Conservation (phyloP, 2,888 invertebrate genomes). For the Aromia moschata region DNA sequence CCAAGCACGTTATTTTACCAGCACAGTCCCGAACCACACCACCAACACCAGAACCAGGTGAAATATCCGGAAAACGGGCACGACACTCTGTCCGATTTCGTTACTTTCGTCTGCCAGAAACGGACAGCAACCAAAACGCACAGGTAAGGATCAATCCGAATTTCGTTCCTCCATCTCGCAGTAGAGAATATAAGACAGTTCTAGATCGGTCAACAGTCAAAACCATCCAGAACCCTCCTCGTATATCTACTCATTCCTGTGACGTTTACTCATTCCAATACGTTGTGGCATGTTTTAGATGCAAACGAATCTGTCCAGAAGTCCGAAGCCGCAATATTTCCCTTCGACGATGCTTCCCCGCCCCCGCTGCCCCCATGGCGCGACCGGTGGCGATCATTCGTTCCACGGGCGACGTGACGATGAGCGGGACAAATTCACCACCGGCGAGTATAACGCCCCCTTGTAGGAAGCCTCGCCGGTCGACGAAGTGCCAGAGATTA, state of each 20-base stretch:
- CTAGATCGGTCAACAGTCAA: too few species aligned
- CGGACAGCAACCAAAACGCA: constrained; percentile 78
- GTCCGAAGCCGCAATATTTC: constrained; percentile 85
- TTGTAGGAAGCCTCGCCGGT: constrained; percentile 60
- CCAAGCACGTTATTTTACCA: constrained; percentile 67
- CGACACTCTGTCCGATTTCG: constrained; percentile 94
- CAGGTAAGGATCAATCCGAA: too few species aligned
- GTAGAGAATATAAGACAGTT: too few species aligned
- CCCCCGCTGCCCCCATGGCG: constrained; percentile 93
- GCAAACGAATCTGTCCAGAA: constrained; percentile 69
- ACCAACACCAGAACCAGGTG: constrained; percentile 63
- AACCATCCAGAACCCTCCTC: too few species aligned
- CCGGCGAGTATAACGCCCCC: constrained; percentile 71
- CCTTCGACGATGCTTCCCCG: constrained; percentile 94
- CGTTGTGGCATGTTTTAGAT: too few species aligned
- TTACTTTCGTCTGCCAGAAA: constrained; percentile 97
- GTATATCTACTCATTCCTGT: too few species aligned
- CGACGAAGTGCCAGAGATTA: constrained; percentile 61
- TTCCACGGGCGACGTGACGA: constrained; percentile 75
- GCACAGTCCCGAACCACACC: constrained; percentile 67
- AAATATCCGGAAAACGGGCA: constrained; percentile 88
- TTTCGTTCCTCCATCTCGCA: too few species aligned
- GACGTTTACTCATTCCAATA: too few species aligned
- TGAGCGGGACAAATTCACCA: constrained; percentile 71
- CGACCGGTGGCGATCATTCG: constrained; percentile 95